Evolutionary conservation across 2,888 invertebrate genomes (phyloP).

Genomic region (Volucella bombylans): DNA sequence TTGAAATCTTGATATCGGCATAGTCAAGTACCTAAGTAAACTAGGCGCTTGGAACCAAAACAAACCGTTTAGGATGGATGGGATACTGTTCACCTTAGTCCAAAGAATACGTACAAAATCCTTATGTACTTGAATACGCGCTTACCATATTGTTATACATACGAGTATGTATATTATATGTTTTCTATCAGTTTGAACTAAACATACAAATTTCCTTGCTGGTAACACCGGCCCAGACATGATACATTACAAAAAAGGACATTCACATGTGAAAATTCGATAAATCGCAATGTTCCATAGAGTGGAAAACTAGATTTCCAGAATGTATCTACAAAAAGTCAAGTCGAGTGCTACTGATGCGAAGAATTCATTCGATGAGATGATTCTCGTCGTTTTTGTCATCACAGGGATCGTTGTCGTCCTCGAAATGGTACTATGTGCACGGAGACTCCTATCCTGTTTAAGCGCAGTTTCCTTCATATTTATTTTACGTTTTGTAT

Average conservation of each 20-base stretch:
- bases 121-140: too few relatives aligned
- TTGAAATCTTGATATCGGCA: too few relatives aligned
- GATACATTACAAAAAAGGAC: constrained; percentile 54
- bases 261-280: constrained; percentile 73
- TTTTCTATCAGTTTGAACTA: too few relatives aligned
- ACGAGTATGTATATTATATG: too few relatives aligned
- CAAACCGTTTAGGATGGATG: too few relatives aligned
- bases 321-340: constrained; percentile 61
- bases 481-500: neutral
- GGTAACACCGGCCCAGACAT: neutral
- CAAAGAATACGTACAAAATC: too few relatives aligned
- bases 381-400: constrained; percentile 30
- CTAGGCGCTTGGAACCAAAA: too few relatives aligned
- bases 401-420: neutral
- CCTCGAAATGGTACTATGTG: constrained; percentile 18
- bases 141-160: too few relatives aligned
- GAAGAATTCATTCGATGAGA: constrained; percentile 57
- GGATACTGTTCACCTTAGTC: too few relatives aligned
- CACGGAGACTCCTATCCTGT: neutral
- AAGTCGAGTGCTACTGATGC: constrained; percentile 60
- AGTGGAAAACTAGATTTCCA: constrained; percentile 80
- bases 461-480: constrained; percentile 9
- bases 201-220: constrained; percentile 5
- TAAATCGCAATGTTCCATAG: constrained; percentile 78
- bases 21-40: too few relatives aligned